Base-by-base conservation (phyloP, 2,113 vertebrate species). In the Electrona antarctica region DNA sequence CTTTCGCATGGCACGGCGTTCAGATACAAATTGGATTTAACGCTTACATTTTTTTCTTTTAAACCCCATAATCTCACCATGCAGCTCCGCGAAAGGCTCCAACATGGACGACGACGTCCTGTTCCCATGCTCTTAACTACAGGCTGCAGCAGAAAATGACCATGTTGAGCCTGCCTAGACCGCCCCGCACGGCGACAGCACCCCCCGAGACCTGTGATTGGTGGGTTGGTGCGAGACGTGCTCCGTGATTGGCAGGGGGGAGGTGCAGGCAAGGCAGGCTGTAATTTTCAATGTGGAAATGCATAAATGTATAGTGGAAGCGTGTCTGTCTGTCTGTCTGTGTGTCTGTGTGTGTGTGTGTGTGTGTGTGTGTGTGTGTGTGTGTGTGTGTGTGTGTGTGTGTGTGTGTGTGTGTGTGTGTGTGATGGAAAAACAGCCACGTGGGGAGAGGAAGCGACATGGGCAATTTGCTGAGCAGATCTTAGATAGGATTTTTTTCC, bases 201-300 rank as follows among this genome's bases (percentile, higher is more conserved):
- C 64, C 62, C 50, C 28, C 7, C 21, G 73, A 79, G 78, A 64
- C 75, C 67, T 54, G 48, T 56, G 71, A 76, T 81, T 76, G 78
- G 73, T 73, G 78, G 69, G 29, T 33, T 66, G 76, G 84, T 81
- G 29, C 88, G 83, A 89, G 82, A 87, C 82, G 73, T 28, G 15
- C 58, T 76, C 33, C n/a, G 46, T 84, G 89, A 90, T 88, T 90
- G 88, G 85, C 57, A 83, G 51, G 47, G 47, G 71, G 80, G 73
- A 69, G 78, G 77, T 60, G 64, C 73, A n/a, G n/a, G 6, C 79
- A 71, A 78, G 79, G 84, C 75, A 85, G 80, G 76, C 79, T 89
- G 77, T 89, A 88, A 91, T 91, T 89, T 88, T 69, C 71, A 77
- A 85, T 85, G 81, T 83, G 85, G 84, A 88, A 83, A 86, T 87